Evolutionary conservation across 2,113 vertebrate genomes (phyloP).

Genomic region (Hippocampus abdominalis): DNA sequence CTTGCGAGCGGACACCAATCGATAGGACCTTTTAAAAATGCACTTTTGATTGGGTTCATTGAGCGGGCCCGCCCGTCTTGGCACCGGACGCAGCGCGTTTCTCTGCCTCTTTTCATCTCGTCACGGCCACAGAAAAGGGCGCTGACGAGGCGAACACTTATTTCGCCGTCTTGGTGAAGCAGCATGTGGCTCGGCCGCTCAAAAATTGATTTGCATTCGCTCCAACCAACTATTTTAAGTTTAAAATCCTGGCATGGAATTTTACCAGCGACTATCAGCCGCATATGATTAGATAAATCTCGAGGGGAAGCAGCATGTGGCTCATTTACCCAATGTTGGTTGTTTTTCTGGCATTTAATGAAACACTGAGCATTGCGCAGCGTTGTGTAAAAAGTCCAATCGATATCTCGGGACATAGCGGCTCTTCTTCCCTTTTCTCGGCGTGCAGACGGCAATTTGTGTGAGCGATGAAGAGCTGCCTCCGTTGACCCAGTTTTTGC

Average conservation of each 20-base stretch:
- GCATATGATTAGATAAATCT: no score
- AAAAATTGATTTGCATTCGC: no score
- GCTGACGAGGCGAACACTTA: not conserved
- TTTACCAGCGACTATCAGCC: no score
- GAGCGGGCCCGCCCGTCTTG: constrained; percentile 44
- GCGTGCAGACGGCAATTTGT: constrained; percentile 65
- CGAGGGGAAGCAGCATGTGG: no score
- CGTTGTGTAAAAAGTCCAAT: constrained; percentile 19
- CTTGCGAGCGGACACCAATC: constrained; percentile 30
- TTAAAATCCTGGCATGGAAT: no score
- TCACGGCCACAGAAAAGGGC: constrained; percentile 21
- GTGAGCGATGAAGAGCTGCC: constrained; percentile 65
- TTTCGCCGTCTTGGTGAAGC: not conserved
- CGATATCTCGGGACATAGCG: constrained; percentile 47
- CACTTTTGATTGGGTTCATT: constrained; percentile 63
- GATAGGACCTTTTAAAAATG: constrained; percentile 62
- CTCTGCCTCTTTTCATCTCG: constrained; percentile 10
- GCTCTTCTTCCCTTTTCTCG: constrained; percentile 36
- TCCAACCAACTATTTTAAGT: no score
- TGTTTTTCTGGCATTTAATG: not conserved
- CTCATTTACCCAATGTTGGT: no score
- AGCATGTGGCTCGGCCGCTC: not conserved
- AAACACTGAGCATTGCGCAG: not conserved
- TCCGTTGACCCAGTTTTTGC: constrained; percentile 62
- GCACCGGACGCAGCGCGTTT: constrained; percentile 36